Evolutionary conservation across 2,888 invertebrate species (phyloP), one percentile per base, ranked within the genome.

Genomic region (Nomada fabriciana): DNA sequence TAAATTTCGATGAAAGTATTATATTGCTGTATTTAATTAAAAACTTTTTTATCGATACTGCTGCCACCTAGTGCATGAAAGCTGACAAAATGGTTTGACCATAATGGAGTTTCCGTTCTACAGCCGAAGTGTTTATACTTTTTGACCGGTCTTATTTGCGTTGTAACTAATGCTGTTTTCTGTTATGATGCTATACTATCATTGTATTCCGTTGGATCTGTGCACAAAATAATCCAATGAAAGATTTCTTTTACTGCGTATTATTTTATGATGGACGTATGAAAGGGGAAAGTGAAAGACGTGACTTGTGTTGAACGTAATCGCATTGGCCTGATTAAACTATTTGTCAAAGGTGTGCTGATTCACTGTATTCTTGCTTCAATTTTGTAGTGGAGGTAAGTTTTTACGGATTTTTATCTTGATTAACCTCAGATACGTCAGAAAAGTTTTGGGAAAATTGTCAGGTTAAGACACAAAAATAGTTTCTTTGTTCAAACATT

Each of bases 91-190:
- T 25, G 42, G 25, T n/a, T 13, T n/a, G 13, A 9, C 9, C n/a
- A 15, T 13, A n/a, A 11, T 25, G 15, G n/a, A 52, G 1, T 53
- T 47, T 52, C 11, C 13, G 23, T 42, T 50, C 42, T 59, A 59
- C 1, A 9, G 25, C 15, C 29, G 2, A 9, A n/a, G 9, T 15
- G 5, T 11, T 18, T 36, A 10, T n/a, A 50, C 15, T 10, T 63
- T 65, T 42, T 10, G 70, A 64, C 59, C 59, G 20, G 70, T 64
- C 70, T 50, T 47, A 55, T 23, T 70, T 76, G 23, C 64, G 63
- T 64, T n/a, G 10, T 10, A 55, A 42, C 15, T 23, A 36, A 2
- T 23, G 13, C 18, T 75, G 67, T 67, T 67, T 74, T 53, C 10
- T 18, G 18, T 47, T 63, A 18, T 47, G 29, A 23, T 60, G 52